Evolutionary conservation across 2,797 vertebrate species (phyloP), one percentile per base, ranked within the genome.

Genomic region (Sternarchorhynchus goeldii): DNA sequence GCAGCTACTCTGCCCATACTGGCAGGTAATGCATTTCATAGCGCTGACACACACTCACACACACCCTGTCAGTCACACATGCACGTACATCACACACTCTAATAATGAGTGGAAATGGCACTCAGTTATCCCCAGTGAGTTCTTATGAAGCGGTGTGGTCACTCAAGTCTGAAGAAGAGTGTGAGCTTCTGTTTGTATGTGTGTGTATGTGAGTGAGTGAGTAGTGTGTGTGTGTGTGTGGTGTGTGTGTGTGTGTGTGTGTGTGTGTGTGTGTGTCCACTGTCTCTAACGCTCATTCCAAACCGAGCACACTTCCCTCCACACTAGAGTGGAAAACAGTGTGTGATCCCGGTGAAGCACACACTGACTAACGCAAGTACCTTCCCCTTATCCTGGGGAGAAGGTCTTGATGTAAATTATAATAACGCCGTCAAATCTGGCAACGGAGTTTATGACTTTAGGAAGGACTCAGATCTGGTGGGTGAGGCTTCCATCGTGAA

Each of bases 81-180:
- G 72, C 73, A 68, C 66, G 72, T 60, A 63, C 84, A 85, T 86
- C 89, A 81, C 84, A 87, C 86, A 85, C 87, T 88, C 88, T 90
- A 90, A 91, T 92, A 91, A 92, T 86, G 88, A 86, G 87, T 87
- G 86, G 87, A 90, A 89, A 93, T 88, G 79, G 85, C 86, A 82
- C 84, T 82, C 83, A 75, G 84, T 86, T 89, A 60, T 90, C 88
- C 86, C 87, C 85, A 80, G 80, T 60, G 81, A 86, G 85, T 79
- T 73, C 68, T 74, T 81, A 64, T 53, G 8, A 63, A 70, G 76
- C 73, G 69, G 63, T 81, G 36, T 5, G n/a, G 69, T 63, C 69
- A 79, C 74, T 77, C n/a, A 72, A 20, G 56, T 59, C 55, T 75
- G 41, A 65, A 25, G 65, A 79, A 56, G 65, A 2, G 57, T 20